Conservation (phyloP, 2,888 invertebrate genomes). For the Mycalesis mineus region DNA sequence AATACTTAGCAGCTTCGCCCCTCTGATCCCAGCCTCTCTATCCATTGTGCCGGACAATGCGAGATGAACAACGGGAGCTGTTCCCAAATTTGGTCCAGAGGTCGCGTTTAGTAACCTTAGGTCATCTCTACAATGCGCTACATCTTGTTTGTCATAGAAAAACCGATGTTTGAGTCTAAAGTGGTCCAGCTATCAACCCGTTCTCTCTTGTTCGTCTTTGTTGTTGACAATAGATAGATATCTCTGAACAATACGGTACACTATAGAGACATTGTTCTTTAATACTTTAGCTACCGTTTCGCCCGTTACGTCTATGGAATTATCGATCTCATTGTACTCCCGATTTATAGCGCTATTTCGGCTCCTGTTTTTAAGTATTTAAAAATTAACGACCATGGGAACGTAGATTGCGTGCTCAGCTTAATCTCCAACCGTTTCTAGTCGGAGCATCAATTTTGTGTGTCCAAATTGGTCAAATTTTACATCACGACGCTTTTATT, state of each 20-base stretch:
- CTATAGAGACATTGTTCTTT: slow-evolving; percentile 65
- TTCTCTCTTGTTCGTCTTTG: slow-evolving; percentile 30
- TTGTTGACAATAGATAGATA: slow-evolving; percentile 37
- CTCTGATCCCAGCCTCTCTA: slow-evolving; percentile 62
- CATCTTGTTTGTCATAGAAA: slow-evolving; percentile 59
- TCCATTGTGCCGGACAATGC: slow-evolving; percentile 55
- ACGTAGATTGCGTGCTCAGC: slow-evolving; percentile 38
- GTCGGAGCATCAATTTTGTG: slow-evolving; percentile 29
- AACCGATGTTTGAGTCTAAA: slow-evolving; percentile 44
- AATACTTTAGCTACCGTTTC: slow-evolving; percentile 70
- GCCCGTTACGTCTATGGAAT: slow-evolving; percentile 64
- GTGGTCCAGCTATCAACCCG: slow-evolving; percentile 33
- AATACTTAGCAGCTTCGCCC: slow-evolving; percentile 75
- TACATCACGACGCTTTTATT: slow-evolving; percentile 8
- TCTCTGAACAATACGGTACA: slow-evolving; percentile 52
- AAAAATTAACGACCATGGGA: slow-evolving; percentile 70
- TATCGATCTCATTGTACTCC: slow-evolving; percentile 69
- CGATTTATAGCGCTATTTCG: slow-evolving; percentile 64
- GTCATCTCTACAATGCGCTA: slow-evolving; percentile 60
- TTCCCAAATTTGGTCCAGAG: slow-evolving; percentile 60
- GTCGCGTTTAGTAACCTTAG: slow-evolving; percentile 64
- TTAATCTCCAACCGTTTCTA: slow-evolving; percentile 31
- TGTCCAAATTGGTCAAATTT: slow-evolving; percentile 24
- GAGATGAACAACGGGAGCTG: slow-evolving; percentile 44
- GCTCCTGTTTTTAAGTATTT: slow-evolving; percentile 52